Base-by-base conservation (phyloP, 2,113 vertebrate species). In the Poicephalus gulielmi region DNA sequence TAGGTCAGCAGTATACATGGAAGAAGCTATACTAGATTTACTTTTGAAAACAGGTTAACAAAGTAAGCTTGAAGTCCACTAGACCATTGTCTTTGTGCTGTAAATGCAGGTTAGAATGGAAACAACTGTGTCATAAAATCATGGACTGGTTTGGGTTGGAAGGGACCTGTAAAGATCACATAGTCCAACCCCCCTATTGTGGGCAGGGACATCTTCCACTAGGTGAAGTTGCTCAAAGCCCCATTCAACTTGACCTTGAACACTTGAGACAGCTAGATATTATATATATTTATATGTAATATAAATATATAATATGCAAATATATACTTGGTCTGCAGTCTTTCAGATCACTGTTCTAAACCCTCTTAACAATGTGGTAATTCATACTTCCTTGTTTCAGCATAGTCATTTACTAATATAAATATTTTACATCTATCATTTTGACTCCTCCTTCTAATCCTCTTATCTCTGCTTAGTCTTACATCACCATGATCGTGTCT, bases 31-130 rank as follows among this genome's bases (percentile, higher is more conserved):
- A 91, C 80, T 84, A 92, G 88, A 86, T 93, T 96, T 93, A 73
- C 57, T 86, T 91, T 93, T 95, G 91, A 81, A 94, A 96, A 92
- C 70, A 95, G 62, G 86, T 83, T 95, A 89, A 69, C 47, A 41
- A 75, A 86, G 57, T 41, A 30, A 27, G 4, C 28, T 73, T 44
- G 13, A 81, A 93, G 52, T 44, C 68, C 13, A 77, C 39, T 33
- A 60, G 57, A 71, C 71, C n/a, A 2, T 47, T 76, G 46, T 41
- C 35, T 81, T 86, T 18, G 1, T 3, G 3, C 33, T 68, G 27
- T 86, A 68, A 92, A 86, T 57, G 46, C 63, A 83, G 49, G 52
- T 70, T 94, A 81, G 80, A 84, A 59, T 66, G 66, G 39, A 57
- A 90, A 71, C 28, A 59, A 37, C 64, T 69, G 59, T 35, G 16